Evolutionary conservation across 1,140 invertebrate species (phyloP).

Genomic region (Oscheius sp.): DNA sequence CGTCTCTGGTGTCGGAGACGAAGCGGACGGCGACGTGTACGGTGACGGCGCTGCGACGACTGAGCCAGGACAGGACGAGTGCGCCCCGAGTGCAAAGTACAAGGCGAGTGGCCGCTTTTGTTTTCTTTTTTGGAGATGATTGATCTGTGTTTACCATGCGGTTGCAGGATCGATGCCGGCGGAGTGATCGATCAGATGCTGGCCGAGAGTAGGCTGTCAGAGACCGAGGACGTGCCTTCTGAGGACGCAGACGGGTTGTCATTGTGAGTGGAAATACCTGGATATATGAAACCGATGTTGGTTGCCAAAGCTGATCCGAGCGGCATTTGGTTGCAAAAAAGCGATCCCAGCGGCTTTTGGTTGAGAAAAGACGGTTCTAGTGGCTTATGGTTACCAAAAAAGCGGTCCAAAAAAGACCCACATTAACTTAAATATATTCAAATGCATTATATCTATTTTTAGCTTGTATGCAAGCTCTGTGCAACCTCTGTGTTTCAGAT

Average conservation of each 20-base stretch:
- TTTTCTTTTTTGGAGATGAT: background rate
- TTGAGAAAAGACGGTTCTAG: background rate
- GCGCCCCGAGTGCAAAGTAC: conserved; percentile 22
- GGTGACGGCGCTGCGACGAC: background rate
- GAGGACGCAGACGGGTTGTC: background rate
- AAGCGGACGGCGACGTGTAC: background rate
- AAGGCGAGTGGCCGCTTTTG: background rate
- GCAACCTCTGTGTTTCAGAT: background rate
- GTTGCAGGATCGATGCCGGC: conserved; percentile 32
- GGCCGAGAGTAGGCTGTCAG: conserved; percentile 18
- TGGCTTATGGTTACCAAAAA: background rate
- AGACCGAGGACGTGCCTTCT: background rate
- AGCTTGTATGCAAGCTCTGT: background rate
- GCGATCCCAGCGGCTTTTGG: background rate
- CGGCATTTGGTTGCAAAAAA: background rate
- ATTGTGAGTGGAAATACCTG: background rate
- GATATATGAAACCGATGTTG: background rate
- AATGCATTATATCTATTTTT: background rate
- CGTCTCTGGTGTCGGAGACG: conserved; percentile 5
- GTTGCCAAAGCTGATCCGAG: background rate
- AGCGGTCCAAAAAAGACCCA: background rate
- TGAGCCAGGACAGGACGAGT: conserved; percentile 15
- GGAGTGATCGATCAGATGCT: conserved; percentile 15
- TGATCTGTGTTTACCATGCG: background rate
- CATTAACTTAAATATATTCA: background rate